Conservation (phyloP, 1,140 invertebrate species). For the Teleopsis dalmanni region DNA sequence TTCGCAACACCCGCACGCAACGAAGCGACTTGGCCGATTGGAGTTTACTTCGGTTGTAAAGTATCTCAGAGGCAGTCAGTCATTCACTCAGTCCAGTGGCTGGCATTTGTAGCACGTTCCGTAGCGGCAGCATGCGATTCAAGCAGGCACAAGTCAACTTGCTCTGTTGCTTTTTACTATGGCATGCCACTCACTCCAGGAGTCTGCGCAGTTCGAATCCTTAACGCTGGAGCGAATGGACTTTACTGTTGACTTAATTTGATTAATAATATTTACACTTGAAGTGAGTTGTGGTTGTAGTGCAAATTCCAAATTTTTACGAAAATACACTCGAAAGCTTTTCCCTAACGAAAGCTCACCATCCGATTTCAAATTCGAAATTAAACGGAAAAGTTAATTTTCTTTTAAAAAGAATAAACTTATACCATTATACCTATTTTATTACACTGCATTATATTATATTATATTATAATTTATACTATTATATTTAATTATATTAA, state of each 20-base stretch:
- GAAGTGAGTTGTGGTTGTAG: conserved; percentile 16
- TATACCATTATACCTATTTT: not conserved
- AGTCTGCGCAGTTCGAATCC: not conserved
- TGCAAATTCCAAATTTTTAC: no score
- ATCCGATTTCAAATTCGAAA: no score
- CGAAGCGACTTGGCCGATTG: conserved; percentile 38
- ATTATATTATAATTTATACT: not conserved
- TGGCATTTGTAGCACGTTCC: conserved; percentile 15
- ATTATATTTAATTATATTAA: not conserved
- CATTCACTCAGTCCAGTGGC: conserved; percentile 12
- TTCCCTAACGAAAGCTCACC: no score
- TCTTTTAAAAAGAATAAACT: no score
- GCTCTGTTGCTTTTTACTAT: not conserved
- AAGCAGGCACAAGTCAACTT: not conserved
- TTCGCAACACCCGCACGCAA: conserved; percentile 34
- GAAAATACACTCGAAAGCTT: no score
- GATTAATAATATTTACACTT: conserved; percentile 27
- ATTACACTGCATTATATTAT: not conserved
- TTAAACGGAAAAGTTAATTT: no score
- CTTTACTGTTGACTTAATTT: not conserved
- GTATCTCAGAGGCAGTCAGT: conserved; percentile 22
- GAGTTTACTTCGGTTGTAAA: conserved; percentile 8
- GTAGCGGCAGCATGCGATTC: not conserved
- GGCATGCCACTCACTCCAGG: conserved; percentile 5
- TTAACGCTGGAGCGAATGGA: not conserved